phyloP scores from a whole-genome alignment of 1,140 invertebrate species.

The Caenorhabditis brenneri region DNA sequence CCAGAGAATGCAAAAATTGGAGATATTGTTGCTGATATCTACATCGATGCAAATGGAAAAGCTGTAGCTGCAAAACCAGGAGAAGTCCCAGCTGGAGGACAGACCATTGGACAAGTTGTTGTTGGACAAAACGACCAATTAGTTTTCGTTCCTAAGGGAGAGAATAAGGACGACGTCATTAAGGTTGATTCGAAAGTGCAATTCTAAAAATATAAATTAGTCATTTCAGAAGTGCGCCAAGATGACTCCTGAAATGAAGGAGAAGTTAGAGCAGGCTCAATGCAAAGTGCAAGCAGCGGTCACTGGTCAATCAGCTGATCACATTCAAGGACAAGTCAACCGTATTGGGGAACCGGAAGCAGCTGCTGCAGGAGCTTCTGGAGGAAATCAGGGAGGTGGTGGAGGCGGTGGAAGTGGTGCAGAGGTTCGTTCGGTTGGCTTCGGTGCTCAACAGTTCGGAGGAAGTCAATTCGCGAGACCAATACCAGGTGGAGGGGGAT shows the following conservation, averaged over 20 bases:
- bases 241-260: slow-evolving; percentile 8
- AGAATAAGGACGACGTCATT: slow-evolving; percentile 1
- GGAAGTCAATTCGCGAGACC: slow-evolving; percentile 12
- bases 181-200: not conserved
- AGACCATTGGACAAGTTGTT: slow-evolving; percentile 1
- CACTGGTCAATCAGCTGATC: slow-evolving; percentile 23
- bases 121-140: slow-evolving; percentile 6
- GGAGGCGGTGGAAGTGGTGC: not conserved
- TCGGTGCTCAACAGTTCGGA: slow-evolving; percentile 12
- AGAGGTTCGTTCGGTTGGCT: not conserved
- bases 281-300: not conserved
- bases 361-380: not conserved
- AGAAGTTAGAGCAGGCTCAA: not conserved
- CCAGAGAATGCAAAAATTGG: slow-evolving; percentile 17
- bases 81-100: not conserved
- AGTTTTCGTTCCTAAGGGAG: not conserved
- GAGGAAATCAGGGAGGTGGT: not conserved
- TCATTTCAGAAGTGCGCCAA: not conserved
- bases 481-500: not conserved
- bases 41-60: not conserved
- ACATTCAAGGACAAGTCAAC: slow-evolving; percentile 21
- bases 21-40: not conserved
- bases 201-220: not conserved
- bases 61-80: not conserved
- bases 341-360: not conserved